Evolutionary conservation across 2,797 vertebrate species (phyloP).

Genomic region (Limosa lapponica): DNA sequence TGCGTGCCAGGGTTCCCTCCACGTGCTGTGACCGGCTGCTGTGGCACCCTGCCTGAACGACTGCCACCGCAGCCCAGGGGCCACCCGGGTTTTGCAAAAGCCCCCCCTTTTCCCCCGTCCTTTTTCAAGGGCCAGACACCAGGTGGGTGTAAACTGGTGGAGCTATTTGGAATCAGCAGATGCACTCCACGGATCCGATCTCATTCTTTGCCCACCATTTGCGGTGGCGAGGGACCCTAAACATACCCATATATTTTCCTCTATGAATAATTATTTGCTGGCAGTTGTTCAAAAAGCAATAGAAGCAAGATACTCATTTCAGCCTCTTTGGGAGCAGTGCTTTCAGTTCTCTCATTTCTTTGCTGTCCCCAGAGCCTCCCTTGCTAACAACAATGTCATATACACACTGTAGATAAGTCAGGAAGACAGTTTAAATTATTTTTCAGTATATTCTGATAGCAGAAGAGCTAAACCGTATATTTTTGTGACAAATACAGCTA

Average conservation of each 20-base stretch:
- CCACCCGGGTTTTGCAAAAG: fast-evolving
- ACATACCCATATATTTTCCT: neutral
- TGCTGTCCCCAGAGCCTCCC: conserved; percentile 20
- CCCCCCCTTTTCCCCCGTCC: neutral
- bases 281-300: conserved; percentile 54
- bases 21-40: fast-evolving
- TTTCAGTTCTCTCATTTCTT: conserved; percentile 70
- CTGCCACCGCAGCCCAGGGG: neutral
- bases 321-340: conserved; percentile 34
- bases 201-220: neutral
- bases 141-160: neutral
- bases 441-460: conserved; percentile 68
- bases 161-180: neutral
- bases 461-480: conserved; percentile 51
- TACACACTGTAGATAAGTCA: conserved; percentile 64
- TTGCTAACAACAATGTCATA: conserved; percentile 56
- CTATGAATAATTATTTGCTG: conserved; percentile 54
- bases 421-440: conserved; percentile 75
- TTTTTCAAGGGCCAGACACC: neutral
- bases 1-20: neutral
- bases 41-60: neutral
- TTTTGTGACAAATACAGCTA: conserved; percentile 54
- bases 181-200: neutral
- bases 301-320: conserved; percentile 47
- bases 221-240: neutral